phyloP scores from a whole-genome alignment of 2,797 vertebrate genomes.

The Microctenopoma lineatum region DNA sequence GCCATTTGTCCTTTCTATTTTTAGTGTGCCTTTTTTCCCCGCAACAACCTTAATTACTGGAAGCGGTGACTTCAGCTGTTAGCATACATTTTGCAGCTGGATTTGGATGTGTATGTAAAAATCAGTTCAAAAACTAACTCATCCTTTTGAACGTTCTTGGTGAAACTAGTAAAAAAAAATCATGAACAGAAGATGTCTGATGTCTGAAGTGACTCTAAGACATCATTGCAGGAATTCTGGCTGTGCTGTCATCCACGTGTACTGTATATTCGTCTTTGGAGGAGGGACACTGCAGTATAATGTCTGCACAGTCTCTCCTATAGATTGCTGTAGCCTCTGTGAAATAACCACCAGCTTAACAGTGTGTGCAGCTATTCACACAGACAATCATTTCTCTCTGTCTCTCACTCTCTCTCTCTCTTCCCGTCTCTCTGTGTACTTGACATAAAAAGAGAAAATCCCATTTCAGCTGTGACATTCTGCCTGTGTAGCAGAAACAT shows the following conservation, averaged over 20 bases:
- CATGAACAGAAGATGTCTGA: neutral
- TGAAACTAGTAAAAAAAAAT: neutral
- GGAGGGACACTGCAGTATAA: conserved; percentile 40
- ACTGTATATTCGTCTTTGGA: conserved; percentile 43
- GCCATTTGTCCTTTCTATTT: too few species aligned
- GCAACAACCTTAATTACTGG: too few species aligned
- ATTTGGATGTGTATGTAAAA: neutral
- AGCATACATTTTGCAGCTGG: neutral
- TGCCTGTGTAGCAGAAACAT: conserved; percentile 78
- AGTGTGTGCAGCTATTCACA: conserved; percentile 65
- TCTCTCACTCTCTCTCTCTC: conserved; percentile 11
- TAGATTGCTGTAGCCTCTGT: conserved; percentile 59
- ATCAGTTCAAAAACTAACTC: neutral
- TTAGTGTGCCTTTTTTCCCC: too few species aligned
- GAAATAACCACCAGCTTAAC: conserved; percentile 72
- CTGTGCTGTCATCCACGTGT: conserved; percentile 25
- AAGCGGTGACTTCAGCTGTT: too few species aligned
- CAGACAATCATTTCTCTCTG: conserved; percentile 48
- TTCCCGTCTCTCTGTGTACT: too few species aligned
- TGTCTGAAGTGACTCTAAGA: neutral
- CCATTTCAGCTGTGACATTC: conserved; percentile 73
- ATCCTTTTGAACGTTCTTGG: neutral
- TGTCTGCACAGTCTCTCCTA: conserved; percentile 56
- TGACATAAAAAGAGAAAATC: too few species aligned
- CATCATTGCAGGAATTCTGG: conserved; percentile 6